phyloP scores from a whole-genome alignment of 2,888 invertebrate genomes.

The Phlogophora meticulosa region DNA sequence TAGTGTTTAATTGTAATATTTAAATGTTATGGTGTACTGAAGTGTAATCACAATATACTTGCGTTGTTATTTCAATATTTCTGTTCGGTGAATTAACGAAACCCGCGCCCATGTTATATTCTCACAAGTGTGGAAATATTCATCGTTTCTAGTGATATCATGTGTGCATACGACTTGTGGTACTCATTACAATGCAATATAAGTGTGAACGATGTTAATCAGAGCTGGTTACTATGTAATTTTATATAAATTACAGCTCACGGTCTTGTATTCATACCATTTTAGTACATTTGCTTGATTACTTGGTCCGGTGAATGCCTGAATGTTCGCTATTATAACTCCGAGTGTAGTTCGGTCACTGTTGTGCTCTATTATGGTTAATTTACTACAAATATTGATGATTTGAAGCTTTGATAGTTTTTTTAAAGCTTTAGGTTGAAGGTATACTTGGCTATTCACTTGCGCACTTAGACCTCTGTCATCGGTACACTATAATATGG shows the following conservation, averaged over 20 bases:
- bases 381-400: constrained; percentile 10
- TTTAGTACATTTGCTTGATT: constrained; percentile 27
- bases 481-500: background rate
- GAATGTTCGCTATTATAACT: background rate
- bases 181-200: background rate
- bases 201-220: background rate
- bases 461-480: constrained; percentile 1
- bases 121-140: constrained; percentile 49
- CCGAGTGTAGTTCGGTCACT: background rate
- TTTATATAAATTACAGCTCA: background rate
- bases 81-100: constrained; percentile 39
- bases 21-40: constrained; percentile 31
- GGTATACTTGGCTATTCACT: constrained; percentile 41
- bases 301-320: constrained; percentile 24
- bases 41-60: constrained; percentile 34
- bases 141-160: constrained; percentile 36
- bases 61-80: constrained; percentile 57
- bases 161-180: background rate
- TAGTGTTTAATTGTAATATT: constrained; percentile 50
- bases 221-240: background rate
- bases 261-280: constrained; percentile 5
- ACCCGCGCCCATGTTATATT: constrained; percentile 57
- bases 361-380: too few species aligned
- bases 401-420: constrained; percentile 1
- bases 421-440: background rate